These are phyloP conservation scores for Valencia hispanica DNA, from an alignment of 2,797 vertebrate species.

Conservation along the genomic window DNA sequence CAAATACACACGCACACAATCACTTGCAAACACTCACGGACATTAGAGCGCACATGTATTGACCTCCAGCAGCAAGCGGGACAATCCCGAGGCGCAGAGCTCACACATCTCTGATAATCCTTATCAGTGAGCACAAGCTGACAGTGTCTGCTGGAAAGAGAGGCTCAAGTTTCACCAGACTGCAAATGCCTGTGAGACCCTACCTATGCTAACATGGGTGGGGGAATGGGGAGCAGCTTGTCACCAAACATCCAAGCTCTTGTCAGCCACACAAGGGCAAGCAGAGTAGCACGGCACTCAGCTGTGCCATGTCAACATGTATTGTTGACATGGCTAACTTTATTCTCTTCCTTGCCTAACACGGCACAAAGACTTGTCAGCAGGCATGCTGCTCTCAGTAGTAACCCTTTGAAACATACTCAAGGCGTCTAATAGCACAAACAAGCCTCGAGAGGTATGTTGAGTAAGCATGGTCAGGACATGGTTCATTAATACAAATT, in stretches of 20 bases:
- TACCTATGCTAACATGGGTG: conserved; percentile 55
- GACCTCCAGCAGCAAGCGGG: conserved; percentile 60
- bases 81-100: conserved; percentile 51
- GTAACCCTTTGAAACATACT: conserved; percentile 19
- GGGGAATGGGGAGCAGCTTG: conserved; percentile 71
- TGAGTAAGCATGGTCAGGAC: conserved; percentile 46
- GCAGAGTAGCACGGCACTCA: conserved; percentile 8
- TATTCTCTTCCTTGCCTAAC: conserved; percentile 33
- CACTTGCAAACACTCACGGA: conserved; percentile 47
- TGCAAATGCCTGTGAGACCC: conserved; percentile 73
- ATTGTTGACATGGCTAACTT: conserved; percentile 35
- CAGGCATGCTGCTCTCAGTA: conserved; percentile 24
- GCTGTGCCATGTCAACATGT: conserved; percentile 58
- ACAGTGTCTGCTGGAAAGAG: conserved; percentile 66
- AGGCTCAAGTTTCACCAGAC: conserved; percentile 65
- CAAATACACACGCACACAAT: conserved; percentile 48
- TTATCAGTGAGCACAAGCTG: conserved; percentile 58
- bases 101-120: conserved; percentile 67
- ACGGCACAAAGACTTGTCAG: conserved; percentile 43
- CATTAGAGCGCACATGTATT: conserved; percentile 50
- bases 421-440: conserved; percentile 42
- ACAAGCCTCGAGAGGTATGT: conserved; percentile 31
- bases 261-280: conserved; percentile 43
- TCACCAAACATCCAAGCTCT: conserved; percentile 57
- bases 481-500: conserved; percentile 51